Conservation (phyloP, 1,140 invertebrate genomes). For the Gryllus bimaculatus region DNA sequence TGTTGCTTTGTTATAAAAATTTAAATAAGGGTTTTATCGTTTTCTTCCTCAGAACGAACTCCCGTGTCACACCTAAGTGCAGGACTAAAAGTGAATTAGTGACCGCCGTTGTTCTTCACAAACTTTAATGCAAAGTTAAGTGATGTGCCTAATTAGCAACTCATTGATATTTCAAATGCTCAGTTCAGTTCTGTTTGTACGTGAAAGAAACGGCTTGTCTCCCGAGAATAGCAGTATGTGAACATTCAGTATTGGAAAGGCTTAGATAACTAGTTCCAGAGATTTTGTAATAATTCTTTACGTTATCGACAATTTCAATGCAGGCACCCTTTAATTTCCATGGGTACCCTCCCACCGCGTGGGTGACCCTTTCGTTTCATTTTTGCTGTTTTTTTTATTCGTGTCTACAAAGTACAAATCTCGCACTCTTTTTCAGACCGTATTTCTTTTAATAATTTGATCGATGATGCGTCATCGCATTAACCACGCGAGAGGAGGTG, state of each 20-base stretch:
- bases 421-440: not conserved
- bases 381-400: not conserved
- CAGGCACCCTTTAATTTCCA: too few relatives aligned
- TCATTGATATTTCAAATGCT: not conserved
- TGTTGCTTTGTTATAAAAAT: not conserved
- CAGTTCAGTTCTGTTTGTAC: too few relatives aligned
- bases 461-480: conserved; percentile 3
- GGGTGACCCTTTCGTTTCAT: not conserved
- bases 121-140: not conserved
- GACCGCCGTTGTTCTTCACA: not conserved
- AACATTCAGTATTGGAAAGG: too few relatives aligned
- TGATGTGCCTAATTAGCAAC: not conserved
- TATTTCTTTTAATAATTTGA: conserved; percentile 2
- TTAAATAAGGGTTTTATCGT: not conserved
- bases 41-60: not conserved
- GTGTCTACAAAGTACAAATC: not conserved
- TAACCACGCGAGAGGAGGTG: conserved; percentile 2
- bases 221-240: too few relatives aligned
- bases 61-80: not conserved
- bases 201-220: too few relatives aligned
- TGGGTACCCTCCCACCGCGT: not conserved
- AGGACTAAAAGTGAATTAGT: not conserved
- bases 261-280: too few relatives aligned
- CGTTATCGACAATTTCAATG: too few relatives aligned
- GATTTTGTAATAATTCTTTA: too few relatives aligned